Base-by-base conservation (phyloP, 1,140 invertebrate genomes). In the Globodera rostochiensis region DNA sequence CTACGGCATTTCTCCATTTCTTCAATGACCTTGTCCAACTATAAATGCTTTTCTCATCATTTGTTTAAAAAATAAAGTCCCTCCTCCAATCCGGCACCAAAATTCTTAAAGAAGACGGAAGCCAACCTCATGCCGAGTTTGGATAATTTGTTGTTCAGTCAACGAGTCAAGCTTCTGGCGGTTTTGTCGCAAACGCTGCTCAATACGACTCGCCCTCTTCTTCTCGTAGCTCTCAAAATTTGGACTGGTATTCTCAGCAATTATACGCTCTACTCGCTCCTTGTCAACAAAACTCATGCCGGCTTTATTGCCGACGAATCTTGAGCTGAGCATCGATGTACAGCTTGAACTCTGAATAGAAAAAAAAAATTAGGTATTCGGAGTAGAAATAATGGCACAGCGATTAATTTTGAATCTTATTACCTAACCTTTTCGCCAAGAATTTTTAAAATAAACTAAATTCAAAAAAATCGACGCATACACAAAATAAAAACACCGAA, bases 211-310 rank as follows among this genome's bases (percentile, higher is more conserved):
- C 64, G 84, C 74, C 57, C 83, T 50, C 50, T 88, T 87, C 53
- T 82, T 78, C n/a, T 75, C 74, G 53, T 87, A 84, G 15, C 70
- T 46, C 19, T 74, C 69, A 76, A 81, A 88, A 4, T 86, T 85
- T 13, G 71, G 53, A 19, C 81, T 83, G 6, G 83, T 88, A 78
- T 85, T 87, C 53, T 87, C 82, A 6, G 77, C 74, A 50, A 88
- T 88, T n/a, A 88, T 75, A 66, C 75, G 73, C 53, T 74, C 49
- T 47, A 88, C 83, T 74, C 79, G 79, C 49, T 85, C 79, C 80
- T 88, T 80, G 57, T 80, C 78, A 45, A 71, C 21, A 45, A 45
- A 50, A 13, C 46, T 50, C 71, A 71, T 73, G 49, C 71, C 69
- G 15, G 69, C 71, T 60, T 78, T 78, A 4, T 78, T 70, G 45